phyloP scores from a whole-genome alignment of 2,113 vertebrate genomes.

The Alethe diademata region DNA sequence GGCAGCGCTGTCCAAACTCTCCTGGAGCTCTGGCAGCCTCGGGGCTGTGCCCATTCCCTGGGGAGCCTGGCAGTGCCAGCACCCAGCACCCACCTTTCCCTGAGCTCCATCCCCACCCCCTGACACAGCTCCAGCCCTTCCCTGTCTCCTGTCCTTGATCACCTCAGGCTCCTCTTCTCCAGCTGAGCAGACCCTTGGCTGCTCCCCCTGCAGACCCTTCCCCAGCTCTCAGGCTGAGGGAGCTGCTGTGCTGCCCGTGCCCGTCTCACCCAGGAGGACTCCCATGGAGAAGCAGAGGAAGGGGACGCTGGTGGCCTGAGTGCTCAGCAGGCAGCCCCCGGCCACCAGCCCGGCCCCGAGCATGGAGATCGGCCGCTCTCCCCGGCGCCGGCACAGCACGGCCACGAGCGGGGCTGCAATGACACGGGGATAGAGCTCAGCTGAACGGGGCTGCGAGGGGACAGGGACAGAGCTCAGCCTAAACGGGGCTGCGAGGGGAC shows the following conservation, averaged over 20 bases:
- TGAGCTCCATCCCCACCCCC: accelerated
- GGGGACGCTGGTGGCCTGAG: constrained; percentile 80
- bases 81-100: not conserved
- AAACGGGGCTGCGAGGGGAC: no score
- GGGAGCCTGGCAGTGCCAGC: not conserved
- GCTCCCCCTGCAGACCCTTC: not conserved
- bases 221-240: accelerated
- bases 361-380: constrained; percentile 78
- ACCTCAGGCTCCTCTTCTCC: not conserved
- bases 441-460: no score
- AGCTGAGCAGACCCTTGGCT: not conserved
- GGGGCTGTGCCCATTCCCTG: not conserved
- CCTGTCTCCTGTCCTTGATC: accelerated
- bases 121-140: not conserved
- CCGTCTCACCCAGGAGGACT: constrained; percentile 82
- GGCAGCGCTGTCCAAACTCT: accelerated
- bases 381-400: constrained; percentile 78
- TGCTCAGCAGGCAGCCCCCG: constrained; percentile 85
- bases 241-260: accelerated
- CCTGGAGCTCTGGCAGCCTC: not conserved
- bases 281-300: constrained; percentile 94
- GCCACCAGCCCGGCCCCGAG: constrained; percentile 79
- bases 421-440: no score
- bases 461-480: no score
- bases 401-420: constrained; percentile 81